Percentiles rank a stretch among this genome's conserved stretches.
phyloP scores from a whole-genome alignment of 2,113 vertebrate species.

The Balaeniceps rex region DNA sequence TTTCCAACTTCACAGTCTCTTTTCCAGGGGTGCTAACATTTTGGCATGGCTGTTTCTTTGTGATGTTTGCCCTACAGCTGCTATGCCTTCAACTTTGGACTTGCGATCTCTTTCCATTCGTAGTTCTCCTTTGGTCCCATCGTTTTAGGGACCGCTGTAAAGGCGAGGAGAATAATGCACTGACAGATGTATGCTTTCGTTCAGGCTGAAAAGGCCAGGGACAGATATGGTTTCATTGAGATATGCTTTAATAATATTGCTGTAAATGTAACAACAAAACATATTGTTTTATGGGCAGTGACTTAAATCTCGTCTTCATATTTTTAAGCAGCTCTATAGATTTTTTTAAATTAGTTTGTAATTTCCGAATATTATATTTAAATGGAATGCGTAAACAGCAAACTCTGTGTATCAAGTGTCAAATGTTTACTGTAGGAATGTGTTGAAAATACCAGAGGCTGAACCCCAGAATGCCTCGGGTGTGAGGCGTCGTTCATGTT shows the following conservation, averaged over 20 bases:
- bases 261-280: neutral
- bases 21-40: neutral
- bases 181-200: neutral
- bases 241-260: neutral
- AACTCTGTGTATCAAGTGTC: neutral
- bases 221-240: neutral
- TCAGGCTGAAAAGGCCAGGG: neutral
- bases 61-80: neutral
- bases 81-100: neutral
- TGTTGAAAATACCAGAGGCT: neutral
- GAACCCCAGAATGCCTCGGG: neutral
- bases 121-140: neutral
- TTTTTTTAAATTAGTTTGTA: neutral
- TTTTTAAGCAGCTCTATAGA: neutral
- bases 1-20: neutral
- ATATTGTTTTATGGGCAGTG: neutral
- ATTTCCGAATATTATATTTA: neutral
- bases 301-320: neutral
- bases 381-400: neutral
- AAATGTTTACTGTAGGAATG: slow-evolving; percentile 5
- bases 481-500: neutral
- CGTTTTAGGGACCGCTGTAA: neutral
- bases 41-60: neutral
- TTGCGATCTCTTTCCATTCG: neutral
- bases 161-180: neutral